Base-by-base conservation (phyloP, 2,888 invertebrate genomes). In the Diarsia brunnea region DNA sequence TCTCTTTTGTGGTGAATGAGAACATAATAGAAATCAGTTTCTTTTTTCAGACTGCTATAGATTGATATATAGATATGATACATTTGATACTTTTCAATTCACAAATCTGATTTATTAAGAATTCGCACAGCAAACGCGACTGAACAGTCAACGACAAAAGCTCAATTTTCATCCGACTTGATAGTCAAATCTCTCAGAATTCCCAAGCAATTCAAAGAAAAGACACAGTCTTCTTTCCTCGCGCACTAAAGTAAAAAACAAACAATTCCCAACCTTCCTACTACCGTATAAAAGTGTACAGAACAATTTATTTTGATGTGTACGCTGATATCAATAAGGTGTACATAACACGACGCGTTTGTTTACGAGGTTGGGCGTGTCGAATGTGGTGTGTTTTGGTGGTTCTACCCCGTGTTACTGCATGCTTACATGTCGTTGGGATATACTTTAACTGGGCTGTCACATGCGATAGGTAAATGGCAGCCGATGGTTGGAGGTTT, bases 301-400 rank as follows among this genome's bases (percentile, higher is more conserved):
- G 86, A 90, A 90, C 91, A 90, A 91, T 92, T 89, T 88, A 82
- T 87, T 91, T 92, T 92, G 90, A 91, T 89, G 88, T 84, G 84
- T 78, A 84, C 86, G 84, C 86, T 87, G 83, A 84, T 91, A 91
- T 91, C 91, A 88, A 90, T 92, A 90, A 89, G 84, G 81, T 81
- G 87, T 60, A 60, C 31, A 27, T 87, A 89, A 87, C 84, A 73
- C 73, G 78, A 71, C 86, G 75, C 84, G 83, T 84, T 81, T 85
- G 81, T 88, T 88, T 88, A 87, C 82, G 78, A 78, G 65, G 64
- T 12, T 64, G 80, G 82, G 84, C 70, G 84, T 75, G 75, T 64
- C 70, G 63, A 69, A 51, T 76, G 77, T 51, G 75, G 63, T 65
- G 77, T 85, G 85, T 84, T 82, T 74, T 61, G 85, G 73, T 64